Evolutionary conservation across 2,888 invertebrate genomes (phyloP).

Genomic region (Punctoribates punctum): DNA sequence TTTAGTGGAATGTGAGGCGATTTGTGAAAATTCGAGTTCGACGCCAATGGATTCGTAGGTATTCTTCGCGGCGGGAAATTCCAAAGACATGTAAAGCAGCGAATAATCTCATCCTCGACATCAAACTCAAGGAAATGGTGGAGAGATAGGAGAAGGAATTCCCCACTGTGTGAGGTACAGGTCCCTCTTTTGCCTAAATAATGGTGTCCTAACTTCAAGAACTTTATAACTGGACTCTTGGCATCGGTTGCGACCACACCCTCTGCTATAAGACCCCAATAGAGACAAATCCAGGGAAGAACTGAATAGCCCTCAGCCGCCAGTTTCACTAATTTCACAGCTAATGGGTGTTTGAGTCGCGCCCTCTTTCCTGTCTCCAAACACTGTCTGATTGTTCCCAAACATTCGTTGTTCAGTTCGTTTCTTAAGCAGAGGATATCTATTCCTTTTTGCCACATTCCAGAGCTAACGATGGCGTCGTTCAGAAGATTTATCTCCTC

Average conservation of each 20-base stretch:
- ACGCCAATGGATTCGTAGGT: background rate
- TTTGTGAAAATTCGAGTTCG: constrained; percentile 37
- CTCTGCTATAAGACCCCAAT: constrained; percentile 29
- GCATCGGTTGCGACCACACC: background rate
- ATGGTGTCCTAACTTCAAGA: constrained; percentile 37
- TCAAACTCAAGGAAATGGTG: constrained; percentile 29
- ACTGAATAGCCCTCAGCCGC: constrained; percentile 32
- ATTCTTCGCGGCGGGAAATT: constrained; percentile 34
- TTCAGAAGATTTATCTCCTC: constrained; percentile 40
- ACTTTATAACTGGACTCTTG: constrained; percentile 29
- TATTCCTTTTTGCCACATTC: constrained; percentile 43
- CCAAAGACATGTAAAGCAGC: constrained; percentile 43
- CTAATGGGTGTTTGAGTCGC: constrained; percentile 28
- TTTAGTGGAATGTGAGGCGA: constrained; percentile 51
- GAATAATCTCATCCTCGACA: constrained; percentile 41
- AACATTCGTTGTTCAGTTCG: constrained; percentile 20
- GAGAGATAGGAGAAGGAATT: constrained; percentile 38
- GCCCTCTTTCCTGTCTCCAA: constrained; percentile 34
- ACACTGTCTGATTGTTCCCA: constrained; percentile 39
- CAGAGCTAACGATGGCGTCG: constrained; percentile 36
- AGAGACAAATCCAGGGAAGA: constrained; percentile 41
- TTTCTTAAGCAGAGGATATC: constrained; percentile 39
- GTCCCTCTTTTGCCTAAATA: constrained; percentile 39
- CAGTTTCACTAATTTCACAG: constrained; percentile 34
- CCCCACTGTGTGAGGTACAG: constrained; percentile 42